Percentiles rank a stretch among this genome's conserved stretches.
These are phyloP conservation scores for Neoniphon sammara DNA, from an alignment of 2,797 vertebrate genomes.

Conservation along the genomic window DNA sequence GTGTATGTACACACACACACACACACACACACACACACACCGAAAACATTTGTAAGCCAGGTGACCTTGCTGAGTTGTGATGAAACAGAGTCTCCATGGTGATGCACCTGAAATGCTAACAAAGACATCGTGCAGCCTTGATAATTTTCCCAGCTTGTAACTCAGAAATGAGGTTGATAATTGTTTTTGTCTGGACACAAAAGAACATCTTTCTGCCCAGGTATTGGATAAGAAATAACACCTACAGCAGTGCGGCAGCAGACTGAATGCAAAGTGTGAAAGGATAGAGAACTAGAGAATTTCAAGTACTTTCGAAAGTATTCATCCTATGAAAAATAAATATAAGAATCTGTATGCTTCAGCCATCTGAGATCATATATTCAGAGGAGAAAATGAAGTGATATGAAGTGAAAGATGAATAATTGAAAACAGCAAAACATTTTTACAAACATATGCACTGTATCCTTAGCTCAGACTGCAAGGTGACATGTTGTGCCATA, in stretches of 20 bases:
- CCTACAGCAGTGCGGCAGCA: neutral
- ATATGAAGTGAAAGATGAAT: too few relatives aligned
- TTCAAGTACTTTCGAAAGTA: neutral
- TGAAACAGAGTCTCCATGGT: conserved; percentile 67
- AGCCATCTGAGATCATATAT: neutral
- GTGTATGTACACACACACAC: conserved; percentile 27
- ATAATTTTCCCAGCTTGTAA: conserved; percentile 28
- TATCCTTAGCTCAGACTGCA: neutral
- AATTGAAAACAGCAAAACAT: too few relatives aligned
- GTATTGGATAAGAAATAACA: neutral
- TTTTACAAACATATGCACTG: too few relatives aligned
- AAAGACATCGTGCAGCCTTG: conserved; percentile 41
- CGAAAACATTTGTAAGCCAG: conserved; percentile 26
- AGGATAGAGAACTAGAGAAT: neutral
- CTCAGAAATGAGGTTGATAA: conserved; percentile 38
- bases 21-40: neutral
- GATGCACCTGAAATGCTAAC: conserved; percentile 57
- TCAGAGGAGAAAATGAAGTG: too few relatives aligned
- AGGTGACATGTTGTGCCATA: conserved; percentile 6
- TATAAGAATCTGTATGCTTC: neutral
- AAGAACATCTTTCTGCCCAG: conserved; percentile 19
- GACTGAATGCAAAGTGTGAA: neutral
- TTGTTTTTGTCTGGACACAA: conserved; percentile 28
- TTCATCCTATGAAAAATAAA: neutral
- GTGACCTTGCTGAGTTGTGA: conserved; percentile 58